These are phyloP conservation scores for Tringa solitaria DNA, from an alignment of 2,113 vertebrate species.

Conservation along the genomic window DNA sequence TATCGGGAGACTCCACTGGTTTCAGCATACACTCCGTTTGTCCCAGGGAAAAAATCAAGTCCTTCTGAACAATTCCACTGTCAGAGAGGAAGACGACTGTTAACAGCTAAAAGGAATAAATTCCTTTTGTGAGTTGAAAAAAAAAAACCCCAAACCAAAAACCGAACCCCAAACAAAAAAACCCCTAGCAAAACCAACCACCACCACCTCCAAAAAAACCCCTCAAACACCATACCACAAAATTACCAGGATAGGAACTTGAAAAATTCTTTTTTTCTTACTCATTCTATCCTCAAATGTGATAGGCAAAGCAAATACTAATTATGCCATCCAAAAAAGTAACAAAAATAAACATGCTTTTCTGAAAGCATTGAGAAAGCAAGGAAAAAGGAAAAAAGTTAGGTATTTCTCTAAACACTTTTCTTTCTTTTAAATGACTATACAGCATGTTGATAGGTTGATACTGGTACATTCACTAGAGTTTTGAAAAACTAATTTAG, in stretches of 20 bases:
- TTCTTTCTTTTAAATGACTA: background rate
- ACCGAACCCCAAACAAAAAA: background rate
- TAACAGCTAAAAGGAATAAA: background rate
- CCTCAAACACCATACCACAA: background rate
- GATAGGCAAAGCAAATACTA: background rate
- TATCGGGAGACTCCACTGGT: slow-evolving; percentile 77
- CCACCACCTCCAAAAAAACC: background rate
- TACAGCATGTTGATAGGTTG: background rate
- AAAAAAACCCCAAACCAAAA: background rate
- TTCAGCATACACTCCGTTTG: slow-evolving; percentile 85
- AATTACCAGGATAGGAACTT: background rate
- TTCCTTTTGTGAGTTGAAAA: background rate
- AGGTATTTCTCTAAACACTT: background rate
- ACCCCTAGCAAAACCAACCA: too few species aligned
- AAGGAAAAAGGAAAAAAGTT: rapidly evolving
- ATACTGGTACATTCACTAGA: background rate
- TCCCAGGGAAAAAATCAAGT: slow-evolving; percentile 91
- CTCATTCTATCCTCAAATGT: background rate
- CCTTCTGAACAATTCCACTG: slow-evolving; percentile 93
- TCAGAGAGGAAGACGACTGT: background rate
- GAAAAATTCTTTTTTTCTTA: background rate
- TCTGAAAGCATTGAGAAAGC: background rate
- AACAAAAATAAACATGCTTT: background rate
- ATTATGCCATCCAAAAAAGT: background rate
- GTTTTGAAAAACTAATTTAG: background rate